phyloP scores from a whole-genome alignment of 2,113 vertebrate genomes.

The Petromus typicus region DNA sequence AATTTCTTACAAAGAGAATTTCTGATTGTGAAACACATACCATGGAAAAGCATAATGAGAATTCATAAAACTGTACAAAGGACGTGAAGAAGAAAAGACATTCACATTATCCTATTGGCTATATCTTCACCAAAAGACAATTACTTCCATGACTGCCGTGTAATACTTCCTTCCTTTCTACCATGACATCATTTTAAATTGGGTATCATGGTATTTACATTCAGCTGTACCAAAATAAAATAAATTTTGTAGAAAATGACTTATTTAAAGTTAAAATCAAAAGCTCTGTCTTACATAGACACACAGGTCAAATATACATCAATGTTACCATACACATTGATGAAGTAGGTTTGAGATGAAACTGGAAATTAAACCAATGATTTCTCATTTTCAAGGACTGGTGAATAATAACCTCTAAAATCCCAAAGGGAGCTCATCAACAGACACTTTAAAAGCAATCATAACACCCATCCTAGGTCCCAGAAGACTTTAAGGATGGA shows the following conservation, averaged over 20 bases:
- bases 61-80: not conserved
- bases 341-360: slow-evolving; percentile 2
- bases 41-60: not conserved
- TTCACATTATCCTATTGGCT: not conserved
- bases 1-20: slow-evolving; percentile 17
- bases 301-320: not conserved
- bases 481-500: not conserved
- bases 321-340: not conserved
- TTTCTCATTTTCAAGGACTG: not conserved
- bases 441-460: not conserved
- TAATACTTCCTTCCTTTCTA: not conserved
- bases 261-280: slow-evolving; percentile 51
- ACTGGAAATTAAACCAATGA: slow-evolving; percentile 13
- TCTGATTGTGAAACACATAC: not conserved
- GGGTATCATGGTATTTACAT: slow-evolving; percentile 9
- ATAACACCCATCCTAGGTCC: not conserved
- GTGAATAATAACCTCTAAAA: not conserved
- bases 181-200: slow-evolving; percentile 27
- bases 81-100: slow-evolving; percentile 27
- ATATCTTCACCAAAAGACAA: not conserved
- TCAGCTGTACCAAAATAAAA: not conserved
- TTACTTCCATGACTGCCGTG: not conserved
- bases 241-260: slow-evolving; percentile 5
- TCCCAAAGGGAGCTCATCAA: not conserved
- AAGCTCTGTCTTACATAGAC: not conserved